phyloP scores from a whole-genome alignment of 2,797 vertebrate species.

The Oreortyx pictus region DNA sequence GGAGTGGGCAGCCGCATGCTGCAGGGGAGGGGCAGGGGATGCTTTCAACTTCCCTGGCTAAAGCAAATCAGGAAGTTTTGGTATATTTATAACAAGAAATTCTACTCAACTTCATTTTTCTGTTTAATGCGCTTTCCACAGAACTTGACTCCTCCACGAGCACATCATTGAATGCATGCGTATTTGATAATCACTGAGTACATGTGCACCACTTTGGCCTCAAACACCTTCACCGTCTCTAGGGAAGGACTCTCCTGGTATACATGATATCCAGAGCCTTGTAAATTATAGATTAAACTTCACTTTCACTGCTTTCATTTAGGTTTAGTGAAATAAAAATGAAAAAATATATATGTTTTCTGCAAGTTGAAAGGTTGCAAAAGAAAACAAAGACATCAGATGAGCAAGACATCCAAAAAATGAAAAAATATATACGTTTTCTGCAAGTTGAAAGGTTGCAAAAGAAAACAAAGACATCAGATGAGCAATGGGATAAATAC shows the following conservation, averaged over 20 bases:
- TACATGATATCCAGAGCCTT: not conserved
- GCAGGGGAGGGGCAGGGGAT: rapidly evolving
- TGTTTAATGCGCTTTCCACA: not conserved
- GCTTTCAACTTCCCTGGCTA: not conserved
- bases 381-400: not conserved
- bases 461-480: not conserved
- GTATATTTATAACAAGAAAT: not conserved
- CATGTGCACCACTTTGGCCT: not conserved
- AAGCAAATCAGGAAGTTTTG: not conserved
- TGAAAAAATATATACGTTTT: not conserved
- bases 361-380: not conserved
- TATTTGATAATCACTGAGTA: not conserved
- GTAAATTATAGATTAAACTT: constrained; percentile 18
- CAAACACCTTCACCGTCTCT: not conserved
- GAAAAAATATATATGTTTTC: not conserved
- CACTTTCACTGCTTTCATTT: not conserved
- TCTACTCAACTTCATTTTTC: not conserved
- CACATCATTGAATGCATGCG: not conserved
- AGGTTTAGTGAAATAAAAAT: not conserved
- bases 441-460: not conserved
- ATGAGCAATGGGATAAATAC: not conserved
- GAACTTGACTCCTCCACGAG: constrained; percentile 4
- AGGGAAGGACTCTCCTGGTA: not conserved
- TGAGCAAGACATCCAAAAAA: not conserved
- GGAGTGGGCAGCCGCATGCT: not conserved